Conservation (phyloP, 2,113 vertebrate genomes). For the Phylloscopus whistleri region DNA sequence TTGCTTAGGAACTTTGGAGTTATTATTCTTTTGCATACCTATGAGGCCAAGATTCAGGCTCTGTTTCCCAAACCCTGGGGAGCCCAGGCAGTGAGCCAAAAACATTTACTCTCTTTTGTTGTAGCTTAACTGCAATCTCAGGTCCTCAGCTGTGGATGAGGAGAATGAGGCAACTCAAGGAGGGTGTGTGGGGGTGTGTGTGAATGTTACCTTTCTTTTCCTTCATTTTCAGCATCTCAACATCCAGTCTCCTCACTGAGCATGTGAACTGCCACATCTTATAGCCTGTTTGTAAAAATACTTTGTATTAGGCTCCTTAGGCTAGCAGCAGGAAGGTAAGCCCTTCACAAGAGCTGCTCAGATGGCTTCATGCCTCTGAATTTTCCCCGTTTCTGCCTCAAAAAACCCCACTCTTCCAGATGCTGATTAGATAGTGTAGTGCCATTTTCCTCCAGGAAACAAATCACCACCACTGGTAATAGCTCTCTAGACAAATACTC, state of each 20-base stretch:
- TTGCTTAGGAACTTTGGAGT: background rate
- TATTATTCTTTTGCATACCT: background rate
- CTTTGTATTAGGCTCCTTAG: background rate
- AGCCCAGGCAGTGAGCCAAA: background rate
- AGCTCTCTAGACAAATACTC: background rate
- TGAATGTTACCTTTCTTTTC: background rate
- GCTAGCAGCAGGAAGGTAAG: background rate
- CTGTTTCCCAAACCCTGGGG: background rate
- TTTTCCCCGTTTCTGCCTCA: background rate
- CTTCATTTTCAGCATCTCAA: background rate
- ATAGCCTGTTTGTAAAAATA: background rate
- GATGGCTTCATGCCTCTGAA: background rate
- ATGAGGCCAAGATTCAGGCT: background rate
- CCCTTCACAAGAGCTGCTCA: background rate
- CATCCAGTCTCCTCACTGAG: background rate
- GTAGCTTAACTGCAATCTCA: background rate
- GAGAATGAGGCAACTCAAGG: background rate
- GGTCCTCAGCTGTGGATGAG: background rate
- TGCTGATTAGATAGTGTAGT: background rate
- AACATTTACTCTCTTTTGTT: background rate
- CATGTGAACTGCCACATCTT: fast-evolving
- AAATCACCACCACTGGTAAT: background rate
- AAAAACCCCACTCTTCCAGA: background rate
- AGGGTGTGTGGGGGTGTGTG: background rate
- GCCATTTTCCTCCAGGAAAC: background rate